These are phyloP conservation scores for Drosophila bipectinata DNA, from an alignment of 1,140 invertebrate species.

Conservation along the genomic window DNA sequence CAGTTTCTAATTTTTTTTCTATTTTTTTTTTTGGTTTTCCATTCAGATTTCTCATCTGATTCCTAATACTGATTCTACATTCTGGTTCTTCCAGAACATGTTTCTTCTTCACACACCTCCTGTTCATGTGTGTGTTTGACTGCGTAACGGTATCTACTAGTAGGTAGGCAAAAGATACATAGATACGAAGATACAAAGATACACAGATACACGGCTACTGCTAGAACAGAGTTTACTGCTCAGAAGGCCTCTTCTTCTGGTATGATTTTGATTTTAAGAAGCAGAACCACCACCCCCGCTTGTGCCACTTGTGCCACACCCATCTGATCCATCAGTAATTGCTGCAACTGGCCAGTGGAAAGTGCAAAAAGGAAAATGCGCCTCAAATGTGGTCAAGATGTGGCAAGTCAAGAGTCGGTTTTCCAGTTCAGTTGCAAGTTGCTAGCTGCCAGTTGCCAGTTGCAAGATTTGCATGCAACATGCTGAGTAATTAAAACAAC, in stretches of 20 bases:
- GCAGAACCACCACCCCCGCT: not conserved
- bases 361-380: slow-evolving; percentile 60
- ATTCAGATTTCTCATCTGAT: slow-evolving; percentile 18
- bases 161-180: slow-evolving; percentile 46
- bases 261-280: too few species aligned
- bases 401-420: slow-evolving; percentile 6
- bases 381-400: slow-evolving; percentile 34
- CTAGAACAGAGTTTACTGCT: not conserved
- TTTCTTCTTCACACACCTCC: slow-evolving; percentile 4
- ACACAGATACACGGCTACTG: not conserved
- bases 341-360: slow-evolving; percentile 25
- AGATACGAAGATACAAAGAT: slow-evolving; percentile 33
- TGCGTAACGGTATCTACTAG: slow-evolving; percentile 77
- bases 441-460: not conserved
- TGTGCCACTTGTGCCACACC: slow-evolving; percentile 7
- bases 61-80: not conserved
- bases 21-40: not conserved
- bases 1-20: not conserved
- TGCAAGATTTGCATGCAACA: slow-evolving; percentile 66
- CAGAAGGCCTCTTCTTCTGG: too few species aligned
- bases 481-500: slow-evolving; percentile 73
- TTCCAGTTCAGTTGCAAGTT: slow-evolving; percentile 8
- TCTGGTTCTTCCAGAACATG: slow-evolving; percentile 40
- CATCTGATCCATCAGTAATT: slow-evolving; percentile 21
- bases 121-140: slow-evolving; percentile 40